These are phyloP conservation scores for Penelope pileata DNA, from an alignment of 2,113 vertebrate genomes.

Conservation along the genomic window DNA sequence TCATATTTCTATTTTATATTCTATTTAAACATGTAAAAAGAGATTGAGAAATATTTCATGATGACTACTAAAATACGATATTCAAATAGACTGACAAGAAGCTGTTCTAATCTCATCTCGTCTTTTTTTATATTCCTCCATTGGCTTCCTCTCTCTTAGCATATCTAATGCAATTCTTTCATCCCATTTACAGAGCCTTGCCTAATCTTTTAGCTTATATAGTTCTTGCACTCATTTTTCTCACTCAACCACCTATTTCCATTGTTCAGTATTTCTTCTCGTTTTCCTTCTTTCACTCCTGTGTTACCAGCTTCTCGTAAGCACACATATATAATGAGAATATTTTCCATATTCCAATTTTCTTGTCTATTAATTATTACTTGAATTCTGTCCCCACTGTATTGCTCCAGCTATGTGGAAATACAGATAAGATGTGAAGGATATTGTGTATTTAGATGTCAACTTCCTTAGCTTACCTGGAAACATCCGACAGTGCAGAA, in stretches of 20 bases:
- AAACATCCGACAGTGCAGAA: background rate
- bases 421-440: background rate
- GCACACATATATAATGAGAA: background rate
- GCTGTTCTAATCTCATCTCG: slow-evolving; percentile 3
- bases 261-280: background rate
- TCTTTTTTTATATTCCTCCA: background rate
- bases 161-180: slow-evolving; percentile 5
- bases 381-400: background rate
- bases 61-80: background rate
- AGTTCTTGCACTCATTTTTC: background rate
- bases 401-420: background rate
- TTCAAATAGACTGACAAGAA: slow-evolving; percentile 35
- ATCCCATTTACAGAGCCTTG: background rate
- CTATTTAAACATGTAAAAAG: background rate
- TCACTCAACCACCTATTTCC: background rate
- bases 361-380: background rate
- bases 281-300: background rate
- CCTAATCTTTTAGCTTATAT: background rate
- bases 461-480: background rate
- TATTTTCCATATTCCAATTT: background rate
- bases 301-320: background rate
- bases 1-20: background rate
- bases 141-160: background rate
- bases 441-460: background rate
- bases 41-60: background rate